A percentile compares a stretch with the other conserved stretches of the same genome.
phyloP scores from a whole-genome alignment of 2,113 vertebrate species.

The Pungitius pungitius region DNA sequence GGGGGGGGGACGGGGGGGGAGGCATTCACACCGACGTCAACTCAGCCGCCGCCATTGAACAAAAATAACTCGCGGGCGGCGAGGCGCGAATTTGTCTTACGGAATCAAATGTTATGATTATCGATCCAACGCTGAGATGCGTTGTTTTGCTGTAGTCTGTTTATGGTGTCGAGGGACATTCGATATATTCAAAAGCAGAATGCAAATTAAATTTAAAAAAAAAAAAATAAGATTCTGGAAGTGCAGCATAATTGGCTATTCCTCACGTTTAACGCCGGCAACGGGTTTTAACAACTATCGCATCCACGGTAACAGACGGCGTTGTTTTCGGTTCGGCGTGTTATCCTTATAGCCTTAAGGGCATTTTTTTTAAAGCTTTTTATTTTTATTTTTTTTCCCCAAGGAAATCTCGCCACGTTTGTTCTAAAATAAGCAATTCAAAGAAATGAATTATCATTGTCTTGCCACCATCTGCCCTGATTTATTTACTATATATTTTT shows the following conservation, averaged over 20 bases:
- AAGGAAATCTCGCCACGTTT: conserved; percentile 58
- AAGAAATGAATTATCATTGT: conserved; percentile 55
- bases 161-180: conserved; percentile 12
- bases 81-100: conserved; percentile 33
- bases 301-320: conserved; percentile 49
- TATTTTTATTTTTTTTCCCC: conserved; percentile 56
- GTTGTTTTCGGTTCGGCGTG: conserved; percentile 39
- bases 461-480: conserved; percentile 66
- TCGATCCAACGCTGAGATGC: conserved; percentile 50
- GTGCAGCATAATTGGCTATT: conserved; percentile 50
- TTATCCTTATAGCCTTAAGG: conserved; percentile 56
- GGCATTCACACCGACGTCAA: conserved; percentile 63
- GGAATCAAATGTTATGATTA: conserved; percentile 61
- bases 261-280: conserved; percentile 58
- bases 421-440: conserved; percentile 59
- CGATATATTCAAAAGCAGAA: conserved; percentile 44
- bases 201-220: conserved; percentile 43
- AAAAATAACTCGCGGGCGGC: conserved; percentile 17
- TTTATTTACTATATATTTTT: conserved; percentile 56
- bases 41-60: conserved; percentile 54
- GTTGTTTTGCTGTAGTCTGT: conserved; percentile 15
- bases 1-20: too few relatives aligned
- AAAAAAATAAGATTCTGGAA: conserved; percentile 20
- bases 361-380: conserved; percentile 57
- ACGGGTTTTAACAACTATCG: conserved; percentile 46